Evolutionary conservation across 2,888 invertebrate species (phyloP), one percentile per base, ranked within the genome.

Genomic region (Drosophila prostipennis): DNA sequence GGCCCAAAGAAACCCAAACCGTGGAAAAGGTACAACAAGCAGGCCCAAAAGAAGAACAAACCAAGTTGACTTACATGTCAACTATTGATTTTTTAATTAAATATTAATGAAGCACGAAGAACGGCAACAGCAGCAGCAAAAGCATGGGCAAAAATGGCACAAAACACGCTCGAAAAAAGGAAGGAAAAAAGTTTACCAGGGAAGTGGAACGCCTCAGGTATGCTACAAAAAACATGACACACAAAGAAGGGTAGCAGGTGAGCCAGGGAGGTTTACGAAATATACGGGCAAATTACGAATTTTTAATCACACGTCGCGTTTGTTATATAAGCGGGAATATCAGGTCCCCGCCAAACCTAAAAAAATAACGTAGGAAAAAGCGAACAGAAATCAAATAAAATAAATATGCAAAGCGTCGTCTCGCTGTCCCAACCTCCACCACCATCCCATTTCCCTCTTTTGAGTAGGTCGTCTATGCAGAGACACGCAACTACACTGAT

Each of bases 21-120:
- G 45, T 26, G 46, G 59, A 52, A 68, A 40, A 63, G 64, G 63
- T 69, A 58, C 36, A 55, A 59, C 56, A 67, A 72, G 46, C 67
- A 63, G 55, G 39, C 51, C 54, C 70, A 14, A 61, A 53, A 49
- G 54, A 70, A 69, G 69, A 59, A 72, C 70, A 69, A 77, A 80
- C 73, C 69, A 73, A 74, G 77, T 67, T 81, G 79, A 78, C 79
- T n/a, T n/a, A 80, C 79, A 86, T 84, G 86, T 86, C 86, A 89
- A 84, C 75, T 89, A 89, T 89, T 80, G 89, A 90, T 90, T 89
- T 90, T 89, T 87, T 80, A 89, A 90, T 89, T 89, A 86, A 88
- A 89, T 90, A 89, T 90, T 89, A 86, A 86, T 89, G 88, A 86
- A 83, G 84, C 84, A 87, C 84, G 72, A 78, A 64, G 78, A 78